Base-by-base conservation (phyloP, 1,140 invertebrate species). In the Drosophila ananassae region DNA sequence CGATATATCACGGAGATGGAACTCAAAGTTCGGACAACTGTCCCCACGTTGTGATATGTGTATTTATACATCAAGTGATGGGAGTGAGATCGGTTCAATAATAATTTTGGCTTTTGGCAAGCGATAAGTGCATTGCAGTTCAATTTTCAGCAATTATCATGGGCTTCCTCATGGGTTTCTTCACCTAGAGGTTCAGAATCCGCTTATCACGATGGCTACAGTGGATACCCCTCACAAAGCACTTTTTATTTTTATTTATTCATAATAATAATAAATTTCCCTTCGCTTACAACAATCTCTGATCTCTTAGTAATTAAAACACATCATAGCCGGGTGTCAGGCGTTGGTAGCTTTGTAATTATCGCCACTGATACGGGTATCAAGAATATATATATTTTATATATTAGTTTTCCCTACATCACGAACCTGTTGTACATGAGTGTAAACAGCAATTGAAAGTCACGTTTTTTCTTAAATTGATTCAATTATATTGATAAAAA, bases 391-490 rank as follows among this genome's bases (percentile, higher is more conserved):
- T 44, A 44, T 10, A 12, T 41, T 12, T 2, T 41, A 4, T 41
- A 21, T 50, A 62, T 48, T 39, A 46, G 3, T 37, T 52, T 22
- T 28, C 37, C 21, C 2, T 59, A 44, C 72, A 30, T 53, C 34
- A 37, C 46, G 10, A 54, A 30, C 39, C 37, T 56, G 34, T 28
- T 57, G 50, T 41, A 58, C 37, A 69, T 48, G 34, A 55, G 63
- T 69, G 77, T 60, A 30, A 60, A 63, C 57, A 58, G 34, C 61
- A 73, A 73, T 79, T 79, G 51, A 48, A 25, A 39, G 78, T 81
- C 78, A 81, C 78, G 78, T 79, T 80, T 81, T 81, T 68, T 32
- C 46, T 53, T 53, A 66, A 72, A 61, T 63, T 67, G 67, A 77
- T 59, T 80, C 44, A 81, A 55, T 76, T 61, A 47, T 59, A 77